Evolutionary conservation across 2,888 invertebrate species (phyloP).

Genomic region (Aspidiotus rigidus): DNA sequence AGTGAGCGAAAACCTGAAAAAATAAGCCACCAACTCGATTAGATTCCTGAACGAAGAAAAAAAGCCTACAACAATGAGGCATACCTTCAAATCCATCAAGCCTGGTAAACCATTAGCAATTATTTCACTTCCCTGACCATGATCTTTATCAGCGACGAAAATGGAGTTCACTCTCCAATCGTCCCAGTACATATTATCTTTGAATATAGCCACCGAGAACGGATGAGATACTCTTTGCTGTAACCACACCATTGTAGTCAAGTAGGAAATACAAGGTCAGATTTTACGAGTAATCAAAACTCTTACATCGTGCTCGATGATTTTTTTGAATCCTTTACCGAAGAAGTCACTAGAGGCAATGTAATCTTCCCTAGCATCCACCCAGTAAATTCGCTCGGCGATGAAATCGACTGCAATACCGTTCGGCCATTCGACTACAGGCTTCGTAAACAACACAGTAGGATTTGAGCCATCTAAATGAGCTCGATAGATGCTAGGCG

Average conservation of each 20-base stretch:
- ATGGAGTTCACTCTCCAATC: conserved; percentile 76
- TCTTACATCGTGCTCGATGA: conserved; percentile 51
- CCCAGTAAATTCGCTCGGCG: conserved; percentile 75
- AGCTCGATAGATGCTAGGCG: conserved; percentile 68
- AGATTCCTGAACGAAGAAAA: background rate
- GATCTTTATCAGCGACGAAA: conserved; percentile 69
- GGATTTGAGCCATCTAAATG: conserved; percentile 67
- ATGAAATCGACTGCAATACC: conserved; percentile 76
- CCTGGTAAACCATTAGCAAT: conserved; percentile 57
- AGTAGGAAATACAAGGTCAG: too few relatives aligned
- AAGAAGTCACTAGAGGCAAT: conserved; percentile 67
- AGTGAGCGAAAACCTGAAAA: conserved; percentile 59
- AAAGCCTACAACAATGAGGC: background rate
- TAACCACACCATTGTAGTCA: conserved; percentile 10
- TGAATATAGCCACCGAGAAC: conserved; percentile 75
- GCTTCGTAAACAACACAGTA: conserved; percentile 54
- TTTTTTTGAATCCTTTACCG: conserved; percentile 57
- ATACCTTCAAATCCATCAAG: conserved; percentile 68
- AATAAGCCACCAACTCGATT: background rate
- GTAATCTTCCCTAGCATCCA: conserved; percentile 72
- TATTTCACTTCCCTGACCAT: conserved; percentile 53
- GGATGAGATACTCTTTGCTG: conserved; percentile 64
- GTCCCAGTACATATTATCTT: conserved; percentile 80
- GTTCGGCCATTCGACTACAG: conserved; percentile 71
- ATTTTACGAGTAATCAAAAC: too few relatives aligned